Evolutionary conservation across 1,140 invertebrate species (phyloP).

Genomic region (Mya arenaria): DNA sequence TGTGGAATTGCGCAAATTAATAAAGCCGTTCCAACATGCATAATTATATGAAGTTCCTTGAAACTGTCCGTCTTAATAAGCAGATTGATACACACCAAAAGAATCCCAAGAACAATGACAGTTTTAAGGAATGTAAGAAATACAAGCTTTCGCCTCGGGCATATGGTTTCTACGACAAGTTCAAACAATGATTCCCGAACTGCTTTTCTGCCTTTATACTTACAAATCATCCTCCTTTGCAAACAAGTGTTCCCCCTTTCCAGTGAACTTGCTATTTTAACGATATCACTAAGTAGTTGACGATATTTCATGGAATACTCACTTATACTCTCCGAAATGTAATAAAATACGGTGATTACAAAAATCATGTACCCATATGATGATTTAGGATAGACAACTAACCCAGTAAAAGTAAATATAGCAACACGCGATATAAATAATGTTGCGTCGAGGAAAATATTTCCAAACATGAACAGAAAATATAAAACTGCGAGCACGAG

Average conservation of each 20-base stretch:
- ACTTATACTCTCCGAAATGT: slow-evolving; percentile 25
- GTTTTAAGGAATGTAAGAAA: slow-evolving; percentile 25
- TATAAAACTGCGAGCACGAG: background rate
- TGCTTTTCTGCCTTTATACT: background rate
- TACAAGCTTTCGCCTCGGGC: slow-evolving; percentile 33
- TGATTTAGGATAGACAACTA: slow-evolving; percentile 36
- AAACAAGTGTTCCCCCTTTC: background rate
- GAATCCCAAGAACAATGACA: slow-evolving; percentile 4
- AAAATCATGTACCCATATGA: slow-evolving; percentile 52
- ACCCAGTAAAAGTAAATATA: slow-evolving; percentile 43
- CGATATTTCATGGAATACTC: slow-evolving; percentile 17
- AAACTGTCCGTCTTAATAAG: slow-evolving; percentile 25
- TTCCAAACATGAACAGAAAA: slow-evolving; percentile 37
- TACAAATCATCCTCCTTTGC: background rate
- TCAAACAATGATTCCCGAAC: slow-evolving; percentile 17
- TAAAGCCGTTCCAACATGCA: no score
- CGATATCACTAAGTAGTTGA: background rate
- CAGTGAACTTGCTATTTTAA: background rate
- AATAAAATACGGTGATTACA: slow-evolving; percentile 8
- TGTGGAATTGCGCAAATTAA: no score
- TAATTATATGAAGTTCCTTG: no score
- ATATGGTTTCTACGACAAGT: slow-evolving; percentile 1
- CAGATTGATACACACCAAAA: slow-evolving; percentile 16
- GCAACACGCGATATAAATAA: slow-evolving; percentile 28
- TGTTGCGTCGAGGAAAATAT: slow-evolving; percentile 44